phyloP scores from a whole-genome alignment of 2,888 invertebrate genomes.

The Vannuccia rotundouncinata region DNA sequence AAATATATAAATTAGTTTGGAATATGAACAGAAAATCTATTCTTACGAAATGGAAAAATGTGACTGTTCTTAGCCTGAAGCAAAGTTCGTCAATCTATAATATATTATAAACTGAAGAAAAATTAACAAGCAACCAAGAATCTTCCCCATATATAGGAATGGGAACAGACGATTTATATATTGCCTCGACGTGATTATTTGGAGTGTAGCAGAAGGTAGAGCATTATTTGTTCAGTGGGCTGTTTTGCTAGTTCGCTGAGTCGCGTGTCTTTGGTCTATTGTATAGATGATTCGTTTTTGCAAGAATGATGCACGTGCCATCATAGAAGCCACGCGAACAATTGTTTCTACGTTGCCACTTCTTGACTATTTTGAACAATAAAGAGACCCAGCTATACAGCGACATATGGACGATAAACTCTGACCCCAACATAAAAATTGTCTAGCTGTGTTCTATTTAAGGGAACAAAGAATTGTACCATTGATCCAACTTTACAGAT shows the following conservation, averaged over 20 bases:
- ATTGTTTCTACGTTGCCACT: neutral
- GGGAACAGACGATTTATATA: no score
- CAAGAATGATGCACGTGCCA: neutral
- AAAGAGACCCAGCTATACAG: neutral
- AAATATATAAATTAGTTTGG: neutral
- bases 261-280: conserved; percentile 18
- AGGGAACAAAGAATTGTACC: no score
- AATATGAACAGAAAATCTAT: conserved; percentile 9
- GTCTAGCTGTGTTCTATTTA: neutral
- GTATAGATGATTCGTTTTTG: neutral
- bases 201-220: neutral
- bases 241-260: neutral
- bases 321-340: neutral
- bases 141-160: no score
- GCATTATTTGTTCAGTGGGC: neutral
- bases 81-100: neutral
- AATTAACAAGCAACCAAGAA: neutral
- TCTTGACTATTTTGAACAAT: neutral
- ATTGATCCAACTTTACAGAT: no score
- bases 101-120: neutral
- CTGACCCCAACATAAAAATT: neutral
- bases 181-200: neutral
- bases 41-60: neutral
- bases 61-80: neutral
- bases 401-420: conserved; percentile 23